Conservation (phyloP, 2,888 invertebrate genomes). For the Belgica antarctica region DNA sequence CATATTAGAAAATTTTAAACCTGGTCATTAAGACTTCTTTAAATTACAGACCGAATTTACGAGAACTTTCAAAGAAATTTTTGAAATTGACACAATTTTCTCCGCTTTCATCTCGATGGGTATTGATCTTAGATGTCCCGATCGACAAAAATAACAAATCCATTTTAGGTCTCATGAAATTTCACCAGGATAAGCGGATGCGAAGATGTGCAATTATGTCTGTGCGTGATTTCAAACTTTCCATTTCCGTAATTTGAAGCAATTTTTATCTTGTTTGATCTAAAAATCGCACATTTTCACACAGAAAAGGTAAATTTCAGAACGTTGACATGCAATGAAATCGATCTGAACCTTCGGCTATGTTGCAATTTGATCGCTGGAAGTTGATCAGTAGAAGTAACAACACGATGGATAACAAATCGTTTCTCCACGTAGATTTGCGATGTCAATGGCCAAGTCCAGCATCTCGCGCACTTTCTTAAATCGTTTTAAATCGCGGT, state of each 20-base stretch:
- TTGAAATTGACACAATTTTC: conserved; percentile 34
- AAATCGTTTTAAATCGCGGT: background rate
- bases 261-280: conserved; percentile 25
- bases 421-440: background rate
- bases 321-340: conserved; percentile 13
- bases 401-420: background rate
- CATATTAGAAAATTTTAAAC: conserved; percentile 14
- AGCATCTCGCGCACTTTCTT: background rate
- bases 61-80: no score
- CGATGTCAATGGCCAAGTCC: background rate
- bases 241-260: conserved; percentile 22
- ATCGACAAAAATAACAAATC: conserved; percentile 38
- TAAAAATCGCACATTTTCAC: conserved; percentile 27
- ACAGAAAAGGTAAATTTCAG: background rate
- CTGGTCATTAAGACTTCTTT: background rate
- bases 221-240: background rate
- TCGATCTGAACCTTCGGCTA: background rate
- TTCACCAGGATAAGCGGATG: background rate
- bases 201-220: conserved; percentile 35
- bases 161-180: conserved; percentile 31
- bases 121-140: conserved; percentile 39
- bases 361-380: background rate
- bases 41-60: conserved; percentile 32
- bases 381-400: background rate
- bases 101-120: background rate